phyloP scores from a whole-genome alignment of 2,113 vertebrate genomes.

The Tauraco erythrolophus region DNA sequence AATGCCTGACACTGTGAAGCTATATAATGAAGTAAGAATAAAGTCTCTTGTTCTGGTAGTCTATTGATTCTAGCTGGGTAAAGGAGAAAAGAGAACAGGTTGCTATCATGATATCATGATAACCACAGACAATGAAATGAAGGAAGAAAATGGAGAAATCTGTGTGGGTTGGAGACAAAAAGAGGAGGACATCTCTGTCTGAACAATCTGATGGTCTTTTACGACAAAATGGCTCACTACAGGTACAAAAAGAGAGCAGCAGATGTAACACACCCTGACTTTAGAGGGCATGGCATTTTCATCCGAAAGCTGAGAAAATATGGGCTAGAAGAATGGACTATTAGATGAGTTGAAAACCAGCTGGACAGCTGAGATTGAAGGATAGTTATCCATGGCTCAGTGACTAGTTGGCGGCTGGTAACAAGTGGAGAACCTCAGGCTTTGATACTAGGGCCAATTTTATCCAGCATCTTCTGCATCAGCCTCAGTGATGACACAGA shows the following conservation, averaged over 20 bases:
- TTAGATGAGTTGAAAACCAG: neutral
- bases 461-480: neutral
- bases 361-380: neutral
- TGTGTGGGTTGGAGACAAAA: neutral
- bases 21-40: neutral
- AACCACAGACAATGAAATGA: neutral
- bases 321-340: neutral
- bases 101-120: neutral
- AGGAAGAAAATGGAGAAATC: neutral
- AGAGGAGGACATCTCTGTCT: neutral
- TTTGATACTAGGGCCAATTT: neutral
- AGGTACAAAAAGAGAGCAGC: neutral
- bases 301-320: neutral
- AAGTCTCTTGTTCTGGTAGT: neutral
- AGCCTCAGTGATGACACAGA: neutral
- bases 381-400: neutral
- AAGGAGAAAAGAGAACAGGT: neutral
- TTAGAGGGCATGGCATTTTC: neutral
- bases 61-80: neutral
- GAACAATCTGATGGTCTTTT: neutral
- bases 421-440: neutral
- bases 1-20: neutral
- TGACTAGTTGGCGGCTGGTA: neutral
- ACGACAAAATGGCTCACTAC: neutral
- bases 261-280: neutral